phyloP scores from a whole-genome alignment of 2,113 vertebrate genomes.

The Dipodomys spectabilis region DNA sequence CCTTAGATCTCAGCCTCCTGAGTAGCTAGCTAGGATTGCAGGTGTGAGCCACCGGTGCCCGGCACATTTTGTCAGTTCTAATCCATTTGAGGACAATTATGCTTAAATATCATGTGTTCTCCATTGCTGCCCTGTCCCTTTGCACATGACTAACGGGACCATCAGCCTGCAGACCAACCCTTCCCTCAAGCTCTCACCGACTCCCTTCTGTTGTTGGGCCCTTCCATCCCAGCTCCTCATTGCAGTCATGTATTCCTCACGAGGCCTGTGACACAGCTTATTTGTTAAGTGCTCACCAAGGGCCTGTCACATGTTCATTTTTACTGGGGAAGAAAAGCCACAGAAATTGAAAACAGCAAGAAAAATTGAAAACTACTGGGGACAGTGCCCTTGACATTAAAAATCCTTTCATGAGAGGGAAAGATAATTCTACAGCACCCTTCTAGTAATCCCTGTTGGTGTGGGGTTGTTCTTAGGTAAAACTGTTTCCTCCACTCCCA shows the following conservation, averaged over 20 bases:
- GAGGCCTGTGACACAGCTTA: background rate
- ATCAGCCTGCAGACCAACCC: constrained; percentile 56
- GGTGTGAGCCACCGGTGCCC: too few species aligned
- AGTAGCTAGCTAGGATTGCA: too few species aligned
- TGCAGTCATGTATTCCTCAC: background rate
- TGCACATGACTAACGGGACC: background rate
- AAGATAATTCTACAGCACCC: background rate
- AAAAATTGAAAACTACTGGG: background rate
- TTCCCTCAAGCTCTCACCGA: background rate
- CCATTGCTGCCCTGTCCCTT: background rate
- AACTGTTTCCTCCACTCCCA: too few species aligned
- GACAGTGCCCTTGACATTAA: background rate
- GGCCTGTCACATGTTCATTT: background rate
- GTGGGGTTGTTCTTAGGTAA: background rate
- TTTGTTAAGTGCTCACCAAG: background rate
- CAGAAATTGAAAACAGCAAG: background rate
- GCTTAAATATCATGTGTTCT: constrained; percentile 70
- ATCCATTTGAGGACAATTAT: constrained; percentile 76
- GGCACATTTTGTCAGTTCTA: background rate
- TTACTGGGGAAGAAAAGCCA: background rate
- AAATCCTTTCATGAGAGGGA: background rate
- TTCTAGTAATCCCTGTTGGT: background rate
- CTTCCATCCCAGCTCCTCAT: background rate
- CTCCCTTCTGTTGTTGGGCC: background rate
- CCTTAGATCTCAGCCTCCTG: too few species aligned